These are phyloP conservation scores for Spisula solida DNA, from an alignment of 2,888 invertebrate genomes.

Conservation along the genomic window DNA sequence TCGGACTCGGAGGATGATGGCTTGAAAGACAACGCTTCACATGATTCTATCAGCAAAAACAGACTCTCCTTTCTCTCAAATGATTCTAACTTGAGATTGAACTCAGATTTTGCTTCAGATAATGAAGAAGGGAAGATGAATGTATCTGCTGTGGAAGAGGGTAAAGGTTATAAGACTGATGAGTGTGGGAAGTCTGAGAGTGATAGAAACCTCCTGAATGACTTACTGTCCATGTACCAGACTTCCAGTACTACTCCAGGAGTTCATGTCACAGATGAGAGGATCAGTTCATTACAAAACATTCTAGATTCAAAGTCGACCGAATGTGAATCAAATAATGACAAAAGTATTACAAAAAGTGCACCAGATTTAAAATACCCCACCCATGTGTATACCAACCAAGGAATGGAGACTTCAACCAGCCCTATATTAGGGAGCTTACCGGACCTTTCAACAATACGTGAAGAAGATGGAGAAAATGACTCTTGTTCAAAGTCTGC, in stretches of 20 bases:
- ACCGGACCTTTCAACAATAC: conserved; percentile 52
- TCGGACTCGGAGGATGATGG: conserved; percentile 70
- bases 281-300: conserved; percentile 42
- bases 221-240: conserved; percentile 59
- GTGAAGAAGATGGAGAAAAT: conserved; percentile 50
- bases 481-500: conserved; percentile 50
- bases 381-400: conserved; percentile 36
- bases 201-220: conserved; percentile 74
- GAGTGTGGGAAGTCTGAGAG: conserved; percentile 56
- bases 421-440: conserved; percentile 63
- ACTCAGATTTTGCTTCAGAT: conserved; percentile 74
- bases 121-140: conserved; percentile 63
- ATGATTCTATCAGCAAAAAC: conserved; percentile 70
- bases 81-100: conserved; percentile 76
- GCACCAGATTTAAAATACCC: conserved; percentile 59
- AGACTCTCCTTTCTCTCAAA: conserved; percentile 78
- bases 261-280: conserved; percentile 6
- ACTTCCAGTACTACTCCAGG: conserved; percentile 47
- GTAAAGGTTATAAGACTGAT: conserved; percentile 43
- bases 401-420: conserved; percentile 47
- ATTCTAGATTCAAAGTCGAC: conserved; percentile 27
- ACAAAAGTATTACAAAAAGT: conserved; percentile 57
- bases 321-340: conserved; percentile 19
- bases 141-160: conserved; percentile 64
- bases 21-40: conserved; percentile 60